phyloP scores from a whole-genome alignment of 92 coral and sea anemone species.

The Umimayanthus chanpuru region DNA sequence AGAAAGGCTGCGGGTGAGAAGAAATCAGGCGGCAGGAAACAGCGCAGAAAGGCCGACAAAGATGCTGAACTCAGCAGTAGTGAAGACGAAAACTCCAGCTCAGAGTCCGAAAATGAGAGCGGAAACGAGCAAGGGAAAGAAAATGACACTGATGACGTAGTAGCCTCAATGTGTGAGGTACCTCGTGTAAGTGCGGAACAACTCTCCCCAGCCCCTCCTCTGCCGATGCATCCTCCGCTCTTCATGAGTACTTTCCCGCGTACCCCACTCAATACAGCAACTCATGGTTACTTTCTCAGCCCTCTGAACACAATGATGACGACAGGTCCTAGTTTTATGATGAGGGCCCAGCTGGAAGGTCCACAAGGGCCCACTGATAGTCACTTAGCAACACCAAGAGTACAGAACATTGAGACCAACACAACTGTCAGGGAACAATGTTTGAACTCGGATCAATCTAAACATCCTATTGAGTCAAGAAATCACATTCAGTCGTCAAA shows the following conservation, averaged over 20 bases:
- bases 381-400: neutral
- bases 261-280: conserved; percentile 72
- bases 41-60: neutral
- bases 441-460: neutral
- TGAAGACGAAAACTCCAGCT: conserved; percentile 44
- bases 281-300: conserved; percentile 61
- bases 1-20: neutral
- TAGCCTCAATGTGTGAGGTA: neutral
- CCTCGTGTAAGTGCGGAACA: neutral
- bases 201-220: neutral
- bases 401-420: neutral
- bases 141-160: neutral
- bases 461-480: neutral
- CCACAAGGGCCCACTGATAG: neutral
- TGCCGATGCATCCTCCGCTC: neutral
- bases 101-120: conserved; percentile 32
- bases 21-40: neutral
- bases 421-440: neutral
- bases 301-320: conserved; percentile 62
- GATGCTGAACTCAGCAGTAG: conserved; percentile 14
- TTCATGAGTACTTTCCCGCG: conserved; percentile 36
- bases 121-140: conserved; percentile 14
- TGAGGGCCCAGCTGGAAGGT: neutral
- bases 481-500: neutral
- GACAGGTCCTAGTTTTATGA: neutral